These are phyloP conservation scores for Drosophila subpulchrella DNA, from an alignment of 1,140 invertebrate genomes.

Conservation along the genomic window DNA sequence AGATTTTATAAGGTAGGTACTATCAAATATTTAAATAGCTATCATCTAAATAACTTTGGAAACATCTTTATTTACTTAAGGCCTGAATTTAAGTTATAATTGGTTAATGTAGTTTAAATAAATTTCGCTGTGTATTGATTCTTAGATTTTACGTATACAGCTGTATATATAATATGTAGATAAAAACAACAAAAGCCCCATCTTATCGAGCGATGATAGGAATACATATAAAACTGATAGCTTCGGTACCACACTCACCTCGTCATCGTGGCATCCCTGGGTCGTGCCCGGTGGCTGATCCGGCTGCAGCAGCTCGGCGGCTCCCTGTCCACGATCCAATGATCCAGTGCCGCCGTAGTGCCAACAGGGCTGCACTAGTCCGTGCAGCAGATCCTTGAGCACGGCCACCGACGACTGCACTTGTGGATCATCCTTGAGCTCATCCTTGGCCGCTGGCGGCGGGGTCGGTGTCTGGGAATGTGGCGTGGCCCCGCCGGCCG, in stretches of 20 bases:
- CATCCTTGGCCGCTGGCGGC: conserved; percentile 10
- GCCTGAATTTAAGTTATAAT: no score
- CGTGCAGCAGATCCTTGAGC: conserved; percentile 66
- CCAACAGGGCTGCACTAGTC: conserved; percentile 71
- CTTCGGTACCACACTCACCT: conserved; percentile 27
- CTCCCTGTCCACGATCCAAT: conserved; percentile 17
- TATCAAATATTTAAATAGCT: no score
- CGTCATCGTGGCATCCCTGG: conserved; percentile 38
- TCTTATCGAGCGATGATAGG: no score
- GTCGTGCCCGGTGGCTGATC: conserved; percentile 43
- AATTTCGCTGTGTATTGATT: no score
- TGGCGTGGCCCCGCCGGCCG: conserved; percentile 27
- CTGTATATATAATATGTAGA: no score
- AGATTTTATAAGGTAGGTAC: no score
- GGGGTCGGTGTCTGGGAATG: neutral
- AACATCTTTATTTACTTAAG: no score
- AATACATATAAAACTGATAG: no score
- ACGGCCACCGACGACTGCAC: conserved; percentile 65
- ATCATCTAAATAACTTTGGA: no score
- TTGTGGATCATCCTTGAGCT: conserved; percentile 46
- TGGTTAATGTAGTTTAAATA: no score
- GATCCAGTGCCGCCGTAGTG: conserved; percentile 41
- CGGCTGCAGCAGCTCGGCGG: conserved; percentile 44
- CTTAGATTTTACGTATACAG: no score
- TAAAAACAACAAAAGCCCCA: no score